phyloP scores from a whole-genome alignment of 64 coral and sea anemone species.

The Hydrozoanthus tunicans region DNA sequence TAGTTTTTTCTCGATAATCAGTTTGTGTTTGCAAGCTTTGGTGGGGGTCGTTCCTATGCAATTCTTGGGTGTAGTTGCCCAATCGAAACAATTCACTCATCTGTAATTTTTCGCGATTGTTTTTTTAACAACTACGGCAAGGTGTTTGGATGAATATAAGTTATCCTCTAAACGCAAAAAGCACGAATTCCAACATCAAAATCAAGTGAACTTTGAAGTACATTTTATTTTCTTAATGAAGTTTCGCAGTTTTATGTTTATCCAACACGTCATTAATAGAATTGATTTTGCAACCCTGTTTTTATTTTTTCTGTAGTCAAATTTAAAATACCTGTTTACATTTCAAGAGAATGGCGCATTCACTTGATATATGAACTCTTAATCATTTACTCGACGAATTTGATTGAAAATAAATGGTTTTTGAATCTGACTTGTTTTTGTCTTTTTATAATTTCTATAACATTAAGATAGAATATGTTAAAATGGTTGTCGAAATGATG shows the following conservation, averaged over 20 bases:
- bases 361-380: too few species aligned
- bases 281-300: background rate
- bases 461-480: background rate
- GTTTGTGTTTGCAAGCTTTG: too few species aligned
- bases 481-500: background rate
- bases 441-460: background rate
- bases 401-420: background rate
- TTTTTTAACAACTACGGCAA: too few species aligned
- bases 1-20: too few species aligned
- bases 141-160: background rate
- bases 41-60: too few species aligned
- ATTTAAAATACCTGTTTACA: constrained; percentile 9
- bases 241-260: background rate
- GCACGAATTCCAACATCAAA: too few species aligned
- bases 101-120: background rate
- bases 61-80: too few species aligned
- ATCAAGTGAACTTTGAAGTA: background rate
- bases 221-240: too few species aligned
- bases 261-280: background rate
- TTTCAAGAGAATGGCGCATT: constrained; percentile 24
- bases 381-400: too few species aligned
- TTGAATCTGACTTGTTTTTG: background rate
- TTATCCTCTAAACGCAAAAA: background rate
- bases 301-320: background rate
- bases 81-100: background rate